Percentiles rank a stretch among this genome's conserved stretches.
phyloP scores from a whole-genome alignment of 37 sponge, comb jelly and placozoan species.

The Tethya wilhelma region DNA sequence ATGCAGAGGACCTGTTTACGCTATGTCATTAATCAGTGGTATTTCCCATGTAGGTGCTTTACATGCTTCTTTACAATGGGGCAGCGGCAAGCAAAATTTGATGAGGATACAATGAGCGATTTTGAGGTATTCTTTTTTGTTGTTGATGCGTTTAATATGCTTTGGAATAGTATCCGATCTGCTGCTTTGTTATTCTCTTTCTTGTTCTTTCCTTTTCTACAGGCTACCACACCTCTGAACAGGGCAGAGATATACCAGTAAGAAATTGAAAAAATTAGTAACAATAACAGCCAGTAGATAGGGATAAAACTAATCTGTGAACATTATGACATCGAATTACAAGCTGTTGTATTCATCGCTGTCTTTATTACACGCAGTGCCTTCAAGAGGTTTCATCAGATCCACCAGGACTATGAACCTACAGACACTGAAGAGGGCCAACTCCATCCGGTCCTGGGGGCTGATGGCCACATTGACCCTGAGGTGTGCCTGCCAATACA shows the following conservation, averaged over 20 bases:
- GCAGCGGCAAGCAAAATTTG: conserved; percentile 36
- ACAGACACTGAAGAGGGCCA: neutral
- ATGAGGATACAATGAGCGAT: conserved; percentile 29
- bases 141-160: neutral
- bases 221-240: conserved; percentile 59
- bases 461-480: conserved; percentile 41
- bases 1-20: no score
- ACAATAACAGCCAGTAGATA: no score
- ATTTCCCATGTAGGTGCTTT: no score
- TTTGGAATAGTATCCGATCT: neutral
- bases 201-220: neutral
- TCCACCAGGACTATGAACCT: conserved; percentile 4
- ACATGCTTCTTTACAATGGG: conserved; percentile 59
- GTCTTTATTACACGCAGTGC: conserved; percentile 34
- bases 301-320: no score
- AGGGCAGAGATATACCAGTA: conserved; percentile 67
- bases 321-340: no score
- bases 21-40: no score
- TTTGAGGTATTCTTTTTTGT: conserved; percentile 35
- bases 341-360: neutral
- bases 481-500: conserved; percentile 41
- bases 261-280: neutral
- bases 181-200: neutral
- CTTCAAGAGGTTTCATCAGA: conserved; percentile 18
- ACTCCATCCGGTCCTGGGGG: neutral